A percentile compares a stretch with the other conserved stretches of the same genome.
Evolutionary conservation across 2,888 invertebrate species (phyloP).

Genomic region (Oxyteleia sp.): DNA sequence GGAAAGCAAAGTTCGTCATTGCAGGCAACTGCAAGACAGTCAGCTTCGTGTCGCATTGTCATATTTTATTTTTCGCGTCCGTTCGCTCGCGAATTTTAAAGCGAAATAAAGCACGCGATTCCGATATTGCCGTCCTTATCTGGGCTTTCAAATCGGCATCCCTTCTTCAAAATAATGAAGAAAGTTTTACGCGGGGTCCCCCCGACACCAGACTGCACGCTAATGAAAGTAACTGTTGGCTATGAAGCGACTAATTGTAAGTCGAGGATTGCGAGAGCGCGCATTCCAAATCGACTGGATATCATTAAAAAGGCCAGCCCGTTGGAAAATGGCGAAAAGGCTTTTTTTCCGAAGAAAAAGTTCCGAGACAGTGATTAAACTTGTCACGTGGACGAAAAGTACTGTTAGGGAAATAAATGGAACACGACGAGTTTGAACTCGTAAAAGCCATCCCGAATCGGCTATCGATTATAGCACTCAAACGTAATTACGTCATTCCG

Average conservation of each 20-base stretch:
- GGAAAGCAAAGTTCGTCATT: conserved; percentile 40
- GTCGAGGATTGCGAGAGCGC: conserved; percentile 67
- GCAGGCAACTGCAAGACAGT: conserved; percentile 33
- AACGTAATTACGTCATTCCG: conserved; percentile 71
- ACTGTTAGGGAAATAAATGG: conserved; percentile 73
- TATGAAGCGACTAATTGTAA: conserved; percentile 74
- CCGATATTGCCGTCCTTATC: conserved; percentile 57
- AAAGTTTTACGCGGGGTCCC: too few species aligned
- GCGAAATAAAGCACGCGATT: conserved; percentile 57
- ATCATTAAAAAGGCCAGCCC: conserved; percentile 72
- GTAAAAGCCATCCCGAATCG: conserved; percentile 72
- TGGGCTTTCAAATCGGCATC: too few species aligned
- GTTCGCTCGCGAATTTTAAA: conserved; percentile 31
- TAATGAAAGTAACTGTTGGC: conserved; percentile 73
- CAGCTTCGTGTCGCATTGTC: conserved; percentile 59
- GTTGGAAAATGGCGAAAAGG: conserved; percentile 67
- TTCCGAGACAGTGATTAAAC: conserved; percentile 73
- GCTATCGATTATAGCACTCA: conserved; percentile 72
- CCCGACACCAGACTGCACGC: conserved; percentile 69
- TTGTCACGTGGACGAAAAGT: conserved; percentile 72
- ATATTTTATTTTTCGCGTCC: conserved; percentile 60
- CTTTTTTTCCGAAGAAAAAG: conserved; percentile 69
- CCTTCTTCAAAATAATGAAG: too few species aligned
- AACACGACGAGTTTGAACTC: conserved; percentile 64
- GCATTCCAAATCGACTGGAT: conserved; percentile 72